A percentile compares a stretch with the other conserved stretches of the same genome.
Evolutionary conservation across 2,797 vertebrate genomes (phyloP).

Genomic region (Hippopotamyrus pictus): DNA sequence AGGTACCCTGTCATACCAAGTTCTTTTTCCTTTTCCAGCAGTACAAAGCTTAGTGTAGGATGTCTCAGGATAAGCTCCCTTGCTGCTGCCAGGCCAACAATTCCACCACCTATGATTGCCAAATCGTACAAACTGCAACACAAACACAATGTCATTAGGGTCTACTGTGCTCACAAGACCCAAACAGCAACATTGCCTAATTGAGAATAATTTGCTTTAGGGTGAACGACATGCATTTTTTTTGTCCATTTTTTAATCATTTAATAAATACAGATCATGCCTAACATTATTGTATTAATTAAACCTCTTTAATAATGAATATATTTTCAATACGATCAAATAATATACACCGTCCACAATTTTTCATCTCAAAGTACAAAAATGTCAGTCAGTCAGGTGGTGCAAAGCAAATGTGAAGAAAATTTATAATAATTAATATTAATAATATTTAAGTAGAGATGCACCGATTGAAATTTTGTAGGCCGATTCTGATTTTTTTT

Average conservation of each 20-base stretch:
- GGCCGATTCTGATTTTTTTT: background rate
- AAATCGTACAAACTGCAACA: constrained; percentile 68
- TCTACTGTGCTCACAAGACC: background rate
- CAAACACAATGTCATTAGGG: constrained; percentile 10
- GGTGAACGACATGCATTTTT: background rate
- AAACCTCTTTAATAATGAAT: background rate
- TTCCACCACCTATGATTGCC: constrained; percentile 79
- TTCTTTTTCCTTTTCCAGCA: constrained; percentile 89
- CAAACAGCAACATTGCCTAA: background rate
- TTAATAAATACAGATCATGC: background rate
- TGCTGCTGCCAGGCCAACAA: constrained; percentile 84
- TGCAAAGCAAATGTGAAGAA: background rate
- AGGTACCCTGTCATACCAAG: constrained; percentile 56
- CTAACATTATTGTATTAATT: background rate
- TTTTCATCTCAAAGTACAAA: background rate
- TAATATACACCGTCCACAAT: background rate
- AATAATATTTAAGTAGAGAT: background rate
- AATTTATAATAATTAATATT: background rate
- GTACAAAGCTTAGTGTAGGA: constrained; percentile 68
- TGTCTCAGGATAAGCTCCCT: constrained; percentile 78
- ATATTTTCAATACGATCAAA: background rate
- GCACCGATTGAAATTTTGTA: background rate
- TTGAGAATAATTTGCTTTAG: background rate
- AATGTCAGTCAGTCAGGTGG: background rate
- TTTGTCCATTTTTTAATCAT: background rate